Evolutionary conservation across 2,113 vertebrate species (phyloP), one percentile per base, ranked within the genome.

Genomic region (Notiomystis cincta): DNA sequence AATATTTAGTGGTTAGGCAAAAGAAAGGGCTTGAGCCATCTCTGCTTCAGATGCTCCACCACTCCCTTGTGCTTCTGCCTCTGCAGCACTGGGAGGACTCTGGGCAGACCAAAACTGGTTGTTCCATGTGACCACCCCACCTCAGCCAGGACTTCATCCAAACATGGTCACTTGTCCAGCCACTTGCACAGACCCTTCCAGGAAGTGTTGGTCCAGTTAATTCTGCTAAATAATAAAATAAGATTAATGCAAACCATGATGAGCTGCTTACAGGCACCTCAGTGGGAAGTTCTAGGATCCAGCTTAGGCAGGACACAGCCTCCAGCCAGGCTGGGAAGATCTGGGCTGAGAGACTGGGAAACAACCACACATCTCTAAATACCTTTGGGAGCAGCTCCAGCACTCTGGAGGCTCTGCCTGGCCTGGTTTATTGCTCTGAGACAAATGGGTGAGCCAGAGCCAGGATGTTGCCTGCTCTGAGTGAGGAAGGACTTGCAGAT

Each of bases 381-480:
- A 7, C 38, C 56, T 67, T 31, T 45, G 69, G 62, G 80, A 96
- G 61, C 79, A 50, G 42, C 61, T 62, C 54, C 44, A 21, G 18
- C 1, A 6, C 56, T 40, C 37, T 16, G 28, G 89, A 75, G 61
- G 4, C 60, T 50, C 38, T 45, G 70, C n/a, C 82, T 82, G 66
- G 31, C 50, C 62, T 33, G 44, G 35, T 25, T 82, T 67, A 19
- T 51, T 1, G 4, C 66, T 76, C 57, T 1, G 0, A 56, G 71
- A 58, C 0, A 7, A n/a, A 45, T 1, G 2, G 56, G 27, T 48
- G 48, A 71, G 71, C 44, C 33, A 10, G 14, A 78, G 86, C n/a
- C 33, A 53, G 75, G 47, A 19, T 82, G 42, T 22, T 0, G 0
- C 56, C 60, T 0, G 2, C 42, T 71, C 65, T 12, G 11, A 33